Evolutionary conservation across 2,888 invertebrate species (phyloP).

Genomic region (Diploptera punctata): DNA sequence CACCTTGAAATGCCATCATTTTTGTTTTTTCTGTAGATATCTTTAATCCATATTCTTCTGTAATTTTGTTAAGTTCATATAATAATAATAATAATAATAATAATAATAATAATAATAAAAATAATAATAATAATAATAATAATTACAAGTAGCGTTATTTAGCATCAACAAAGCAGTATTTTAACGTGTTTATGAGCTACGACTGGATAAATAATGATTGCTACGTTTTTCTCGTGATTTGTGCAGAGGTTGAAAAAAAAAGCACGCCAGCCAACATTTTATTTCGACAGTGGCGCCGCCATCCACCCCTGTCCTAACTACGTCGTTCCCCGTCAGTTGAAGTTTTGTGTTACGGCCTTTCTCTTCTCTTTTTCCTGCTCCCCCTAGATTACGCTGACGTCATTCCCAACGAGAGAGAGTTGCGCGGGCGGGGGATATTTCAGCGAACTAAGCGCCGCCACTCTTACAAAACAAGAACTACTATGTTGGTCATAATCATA

Average conservation of each 20-base stretch:
- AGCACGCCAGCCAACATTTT: slow-evolving; percentile 29
- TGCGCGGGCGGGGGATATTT: slow-evolving; percentile 7
- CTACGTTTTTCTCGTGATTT: background rate
- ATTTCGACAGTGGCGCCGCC: slow-evolving; percentile 38
- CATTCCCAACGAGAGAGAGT: slow-evolving; percentile 19
- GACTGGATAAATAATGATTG: too few relatives aligned
- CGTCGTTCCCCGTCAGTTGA: slow-evolving; percentile 38
- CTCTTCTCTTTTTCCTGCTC: slow-evolving; percentile 22
- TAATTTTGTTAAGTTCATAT: too few relatives aligned
- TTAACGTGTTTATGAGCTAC: too few relatives aligned
- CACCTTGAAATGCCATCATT: too few relatives aligned
- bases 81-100: too few relatives aligned
- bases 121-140: too few relatives aligned
- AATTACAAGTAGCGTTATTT: too few relatives aligned
- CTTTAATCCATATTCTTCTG: too few relatives aligned
- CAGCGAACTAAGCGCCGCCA: slow-evolving; percentile 4
- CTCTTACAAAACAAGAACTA: slow-evolving; percentile 20
- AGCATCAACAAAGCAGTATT: too few relatives aligned
- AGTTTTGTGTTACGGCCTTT: slow-evolving; percentile 38
- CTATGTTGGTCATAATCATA: slow-evolving; percentile 5
- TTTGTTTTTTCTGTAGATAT: too few relatives aligned
- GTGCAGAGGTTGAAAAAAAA: background rate
- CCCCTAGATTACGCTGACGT: slow-evolving; percentile 40
- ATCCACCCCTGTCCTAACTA: slow-evolving; percentile 40
- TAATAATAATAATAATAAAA: too few relatives aligned